phyloP scores from a whole-genome alignment of 2,113 vertebrate genomes.

The Xenus cinereus region DNA sequence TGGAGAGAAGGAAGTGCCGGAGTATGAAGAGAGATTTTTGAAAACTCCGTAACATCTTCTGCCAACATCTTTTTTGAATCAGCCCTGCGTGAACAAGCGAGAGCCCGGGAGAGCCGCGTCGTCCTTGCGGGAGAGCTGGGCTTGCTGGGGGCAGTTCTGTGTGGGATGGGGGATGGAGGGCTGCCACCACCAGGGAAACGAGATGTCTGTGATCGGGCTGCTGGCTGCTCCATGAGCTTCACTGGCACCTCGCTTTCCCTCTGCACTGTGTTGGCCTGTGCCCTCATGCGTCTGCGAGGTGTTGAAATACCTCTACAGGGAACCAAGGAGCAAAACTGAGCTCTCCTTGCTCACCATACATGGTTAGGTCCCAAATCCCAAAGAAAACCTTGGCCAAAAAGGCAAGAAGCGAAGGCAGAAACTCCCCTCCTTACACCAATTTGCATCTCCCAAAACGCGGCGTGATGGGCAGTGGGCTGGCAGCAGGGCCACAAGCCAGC shows the following conservation, averaged over 20 bases:
- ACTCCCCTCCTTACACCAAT: not conserved
- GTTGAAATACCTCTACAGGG: not conserved
- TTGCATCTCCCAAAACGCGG: not conserved
- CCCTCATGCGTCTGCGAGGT: not conserved
- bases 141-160: not conserved
- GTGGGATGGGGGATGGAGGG: not conserved
- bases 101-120: rapidly evolving
- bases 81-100: not conserved
- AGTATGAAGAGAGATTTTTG: not conserved
- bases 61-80: constrained; percentile 25
- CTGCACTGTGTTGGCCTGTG: not conserved
- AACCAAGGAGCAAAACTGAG: not conserved
- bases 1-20: not conserved
- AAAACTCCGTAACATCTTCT: not conserved
- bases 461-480: not conserved
- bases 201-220: not conserved
- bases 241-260: rapidly evolving
- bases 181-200: not conserved
- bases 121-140: not conserved
- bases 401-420: not conserved
- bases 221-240: not conserved
- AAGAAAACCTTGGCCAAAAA: not conserved
- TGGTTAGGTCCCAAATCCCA: not conserved
- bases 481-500: not conserved
- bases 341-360: not conserved